Evolutionary conservation across 2,113 vertebrate genomes (phyloP).

Genomic region (Origma solitaria): DNA sequence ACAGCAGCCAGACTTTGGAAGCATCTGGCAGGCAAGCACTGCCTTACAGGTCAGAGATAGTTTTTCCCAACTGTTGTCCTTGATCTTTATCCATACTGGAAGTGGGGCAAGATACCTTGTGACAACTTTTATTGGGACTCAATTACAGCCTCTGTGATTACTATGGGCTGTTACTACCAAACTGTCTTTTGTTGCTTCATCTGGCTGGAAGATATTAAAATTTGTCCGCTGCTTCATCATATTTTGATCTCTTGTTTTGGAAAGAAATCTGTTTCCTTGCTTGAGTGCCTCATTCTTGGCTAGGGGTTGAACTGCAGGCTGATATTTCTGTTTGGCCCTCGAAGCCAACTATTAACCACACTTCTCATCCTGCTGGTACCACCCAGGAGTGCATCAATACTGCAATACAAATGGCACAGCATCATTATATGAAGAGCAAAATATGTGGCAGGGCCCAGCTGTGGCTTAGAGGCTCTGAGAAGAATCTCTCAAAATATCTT

Average conservation of each 20-base stretch:
- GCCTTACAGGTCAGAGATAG: background rate
- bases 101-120: background rate
- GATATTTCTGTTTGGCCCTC: constrained; percentile 49
- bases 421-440: constrained; percentile 16
- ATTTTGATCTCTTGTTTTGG: constrained; percentile 53
- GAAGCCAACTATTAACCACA: constrained; percentile 41
- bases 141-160: background rate
- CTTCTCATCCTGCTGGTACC: constrained; percentile 49
- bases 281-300: constrained; percentile 30
- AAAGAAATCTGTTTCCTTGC: constrained; percentile 18
- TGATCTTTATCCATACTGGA: constrained; percentile 1
- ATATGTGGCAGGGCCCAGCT: constrained; percentile 40
- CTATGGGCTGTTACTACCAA: background rate
- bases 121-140: constrained; percentile 4
- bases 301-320: background rate
- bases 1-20: background rate
- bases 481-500: constrained; percentile 56
- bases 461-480: constrained; percentile 38
- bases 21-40: background rate
- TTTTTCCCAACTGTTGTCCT: background rate
- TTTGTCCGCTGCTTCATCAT: constrained; percentile 10
- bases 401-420: constrained; percentile 12
- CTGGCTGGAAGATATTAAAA: constrained; percentile 28
- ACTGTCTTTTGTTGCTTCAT: constrained; percentile 22
- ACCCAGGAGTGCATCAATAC: constrained; percentile 43